Evolutionary conservation across 2,888 invertebrate species (phyloP), one percentile per base, ranked within the genome.

Genomic region (Flexamia atlantica): DNA sequence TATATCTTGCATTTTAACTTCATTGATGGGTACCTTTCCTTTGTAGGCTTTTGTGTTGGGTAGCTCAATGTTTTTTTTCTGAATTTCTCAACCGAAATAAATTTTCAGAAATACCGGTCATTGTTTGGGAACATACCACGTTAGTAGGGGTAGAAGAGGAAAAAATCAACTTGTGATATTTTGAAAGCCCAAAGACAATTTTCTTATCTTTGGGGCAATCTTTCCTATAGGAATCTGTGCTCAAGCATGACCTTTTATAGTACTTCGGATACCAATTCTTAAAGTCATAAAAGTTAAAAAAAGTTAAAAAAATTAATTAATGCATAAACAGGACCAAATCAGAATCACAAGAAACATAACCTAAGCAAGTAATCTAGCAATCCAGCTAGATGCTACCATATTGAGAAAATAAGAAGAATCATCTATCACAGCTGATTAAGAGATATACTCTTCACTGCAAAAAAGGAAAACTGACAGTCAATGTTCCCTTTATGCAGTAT

Each of bases 191-290:
- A 79, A 79, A 79, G 12, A 28, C 28, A 23, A 40, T 80, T 46
- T 50, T 80, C 53, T 80, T 42, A 42, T 80, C 80, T 30, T 80
- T 50, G 46, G 80, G 80, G 46, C 20, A 23, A 80, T 42, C 20
- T 80, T 80, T 80, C 7, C 80, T 50, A 23, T 50, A 80, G 17
- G 80, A 80, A 80, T 80, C 80, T 46, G 30, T 50, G 28, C 80
- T 68, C 23, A 68, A 68, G 68, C 68, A 20, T 23, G 68, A 28
- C 23, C 30, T 46, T 80, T 80, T 80, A 46, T 80, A 80, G 50
- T 80, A 80, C 30, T 46, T 46, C 32, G 46, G 53, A 23, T 50
- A 80, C 80, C 80, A 80, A 23, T 42, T 50, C 46, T 50, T 80
- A 25, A 80, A 80, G 25, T 80, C 17, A 42, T n/a, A n/a, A n/a